A percentile compares a stretch with the other conserved stretches of the same genome.
Conservation (phyloP, 2,888 invertebrate genomes). For the Lamellibrachia satsuma region DNA sequence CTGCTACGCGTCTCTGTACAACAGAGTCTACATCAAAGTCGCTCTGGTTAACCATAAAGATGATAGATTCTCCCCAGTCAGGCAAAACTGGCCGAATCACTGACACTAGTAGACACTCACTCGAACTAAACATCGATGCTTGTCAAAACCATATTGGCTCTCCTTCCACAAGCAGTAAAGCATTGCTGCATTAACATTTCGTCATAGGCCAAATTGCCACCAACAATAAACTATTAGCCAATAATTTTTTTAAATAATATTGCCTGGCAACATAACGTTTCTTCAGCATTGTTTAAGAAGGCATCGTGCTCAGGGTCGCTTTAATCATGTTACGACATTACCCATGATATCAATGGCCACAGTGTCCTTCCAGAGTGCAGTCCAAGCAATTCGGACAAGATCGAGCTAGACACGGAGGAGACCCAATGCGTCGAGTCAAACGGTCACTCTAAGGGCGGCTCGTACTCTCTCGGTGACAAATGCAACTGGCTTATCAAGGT, state of each 20-base stretch:
- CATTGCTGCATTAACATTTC: too few species aligned
- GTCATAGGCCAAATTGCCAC: too few species aligned
- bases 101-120: too few species aligned
- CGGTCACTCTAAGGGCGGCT: neutral
- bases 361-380: neutral
- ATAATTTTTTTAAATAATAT: neutral
- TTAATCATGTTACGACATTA: neutral
- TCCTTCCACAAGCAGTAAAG: too few species aligned
- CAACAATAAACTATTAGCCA: neutral
- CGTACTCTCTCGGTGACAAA: conserved; percentile 13
- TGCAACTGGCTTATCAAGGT: conserved; percentile 24
- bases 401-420: conserved; percentile 14
- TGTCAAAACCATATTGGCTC: too few species aligned
- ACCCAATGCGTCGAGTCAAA: neutral
- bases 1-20: too few species aligned
- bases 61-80: too few species aligned
- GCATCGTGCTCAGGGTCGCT: neutral
- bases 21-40: too few species aligned
- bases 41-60: too few species aligned
- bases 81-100: too few species aligned
- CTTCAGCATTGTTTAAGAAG: neutral
- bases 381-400: neutral
- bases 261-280: neutral
- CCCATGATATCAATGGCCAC: too few species aligned
- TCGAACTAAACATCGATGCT: too few species aligned